Evolutionary conservation across 2,113 vertebrate species (phyloP), one percentile per base, ranked within the genome.

Genomic region (Heteronetta atricapilla): DNA sequence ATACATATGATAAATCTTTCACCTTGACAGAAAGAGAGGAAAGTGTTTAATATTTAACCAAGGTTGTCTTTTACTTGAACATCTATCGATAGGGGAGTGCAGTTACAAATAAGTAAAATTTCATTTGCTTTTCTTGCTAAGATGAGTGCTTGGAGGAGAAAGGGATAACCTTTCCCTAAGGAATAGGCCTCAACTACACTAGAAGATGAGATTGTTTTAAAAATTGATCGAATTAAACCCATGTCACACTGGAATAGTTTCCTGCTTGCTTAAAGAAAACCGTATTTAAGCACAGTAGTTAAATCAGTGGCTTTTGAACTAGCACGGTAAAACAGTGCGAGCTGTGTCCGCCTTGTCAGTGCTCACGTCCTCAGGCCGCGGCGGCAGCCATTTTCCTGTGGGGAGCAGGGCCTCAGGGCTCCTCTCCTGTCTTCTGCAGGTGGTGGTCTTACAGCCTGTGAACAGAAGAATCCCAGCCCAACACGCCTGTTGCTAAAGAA

Each of bases 41-140:
- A 92, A 87, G 68, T 50, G 72, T 85, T 95, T 95, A 95, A 95
- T 97, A 95, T 95, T 97, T 91, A 95, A 96, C 46, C 89, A 89
- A 92, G 82, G 90, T 83, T 94, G 85, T 91, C 80, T 95, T 94
- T 91, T 60, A 74, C 55, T 96, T 86, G 36, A 80, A 10, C 33
- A 70, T 83, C 79, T 67, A 60, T 93, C 1, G 2, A 68, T 86
- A 75, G 73, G 60, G 68, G 76, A 88, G 64, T 73, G 76, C 72
- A 86, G 62, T 86, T 94, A 68, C 82, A 88, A 89, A 91, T 82
- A 85, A 31, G 64, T 82, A 93, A 91, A 94, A 62, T 34, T 33
- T 42, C 92, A 66, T 92, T 19, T 82, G 42, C 80, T 63, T 55
- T 56, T 96, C 91, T 94, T 89, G 60, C 46, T 36, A 21, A 78